Evolutionary conservation across 2,888 invertebrate genomes (phyloP).

Genomic region (Plagiodera versicolora): DNA sequence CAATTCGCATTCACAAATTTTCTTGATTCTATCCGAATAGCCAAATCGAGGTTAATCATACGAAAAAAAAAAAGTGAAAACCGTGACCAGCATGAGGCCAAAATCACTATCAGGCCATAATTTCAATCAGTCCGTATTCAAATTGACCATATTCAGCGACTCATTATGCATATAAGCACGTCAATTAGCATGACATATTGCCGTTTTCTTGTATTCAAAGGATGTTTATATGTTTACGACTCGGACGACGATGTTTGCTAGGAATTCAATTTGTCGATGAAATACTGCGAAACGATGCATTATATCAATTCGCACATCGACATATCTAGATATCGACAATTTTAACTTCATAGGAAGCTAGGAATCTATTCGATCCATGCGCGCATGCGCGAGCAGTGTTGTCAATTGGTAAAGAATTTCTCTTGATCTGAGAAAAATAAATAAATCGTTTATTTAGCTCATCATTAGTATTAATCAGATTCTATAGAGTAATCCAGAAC

Average conservation of each 20-base stretch:
- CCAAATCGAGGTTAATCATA: background rate
- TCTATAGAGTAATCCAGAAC: too few relatives aligned
- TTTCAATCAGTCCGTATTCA: slow-evolving; percentile 17
- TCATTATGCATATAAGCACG: slow-evolving; percentile 16
- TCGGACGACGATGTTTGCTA: slow-evolving; percentile 9
- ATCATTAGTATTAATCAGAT: too few relatives aligned
- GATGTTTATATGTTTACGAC: slow-evolving; percentile 12
- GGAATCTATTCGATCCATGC: too few relatives aligned
- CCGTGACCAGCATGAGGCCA: slow-evolving; percentile 9
- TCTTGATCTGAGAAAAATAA: too few relatives aligned
- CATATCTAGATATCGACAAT: background rate
- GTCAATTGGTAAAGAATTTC: too few relatives aligned
- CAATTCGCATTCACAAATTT: too few relatives aligned
- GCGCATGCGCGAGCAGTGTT: too few relatives aligned
- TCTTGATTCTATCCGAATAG: background rate
- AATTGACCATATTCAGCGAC: slow-evolving; percentile 20
- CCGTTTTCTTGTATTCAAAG: slow-evolving; percentile 11
- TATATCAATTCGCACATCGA: background rate
- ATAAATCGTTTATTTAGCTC: too few relatives aligned
- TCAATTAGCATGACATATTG: slow-evolving; percentile 22
- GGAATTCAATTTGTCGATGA: slow-evolving; percentile 10
- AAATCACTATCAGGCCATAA: slow-evolving; percentile 1
- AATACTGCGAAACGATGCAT: slow-evolving; percentile 1
- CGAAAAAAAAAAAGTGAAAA: background rate
- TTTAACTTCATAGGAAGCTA: too few relatives aligned